Evolutionary conservation across 2,113 vertebrate species (phyloP), one percentile per base, ranked within the genome.

Genomic region (Bothrops jararaca): DNA sequence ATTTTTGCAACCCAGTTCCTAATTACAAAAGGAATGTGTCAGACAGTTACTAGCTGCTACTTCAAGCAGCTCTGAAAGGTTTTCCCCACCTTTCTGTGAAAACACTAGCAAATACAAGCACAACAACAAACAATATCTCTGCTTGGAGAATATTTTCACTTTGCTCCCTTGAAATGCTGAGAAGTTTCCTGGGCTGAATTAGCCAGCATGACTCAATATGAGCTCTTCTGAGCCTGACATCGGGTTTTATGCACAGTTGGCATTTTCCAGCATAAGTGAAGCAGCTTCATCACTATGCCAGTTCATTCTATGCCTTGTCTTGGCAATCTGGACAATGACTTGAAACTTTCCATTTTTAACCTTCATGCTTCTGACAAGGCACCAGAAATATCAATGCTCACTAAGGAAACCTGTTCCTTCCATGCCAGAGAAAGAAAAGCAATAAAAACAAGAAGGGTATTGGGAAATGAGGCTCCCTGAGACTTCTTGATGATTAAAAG

Each of bases 401-500:
- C 85, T 42, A 85, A 92, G 88, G 50, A 26, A 54, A 45, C 45
- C 88, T 91, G 92, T 86, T 91, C 91, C 64, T 94, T 94, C 93
- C 90, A 50, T 93, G 91, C 9, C 13, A 93, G 39, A 89, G 60
- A 60, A 57, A 57, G 88, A 52, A 93, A 92, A 54, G 52, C 29
- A 94, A 69, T 86, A 92, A 60, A 23, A 42, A 50, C 24, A 85
- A 69, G 89, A 5, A 3, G 42, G 80, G n/a, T 91, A 53, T 89
- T 15, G 15, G 22, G 45, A 86, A 86, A 39, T 91, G 87, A 50
- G 88, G 42, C 60, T 96, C 95, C 95, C 95, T 96, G 95, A 96
- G 92, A 95, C 74, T 94, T 93, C 7, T 58, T 50, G 89, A 92
- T 90, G 93, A 92, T 20, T 91, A 89, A 85, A 34, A 74, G 85